Evolutionary conservation across 2,113 vertebrate species (phyloP), one percentile per base, ranked within the genome.

Genomic region (Propithecus coquereli): DNA sequence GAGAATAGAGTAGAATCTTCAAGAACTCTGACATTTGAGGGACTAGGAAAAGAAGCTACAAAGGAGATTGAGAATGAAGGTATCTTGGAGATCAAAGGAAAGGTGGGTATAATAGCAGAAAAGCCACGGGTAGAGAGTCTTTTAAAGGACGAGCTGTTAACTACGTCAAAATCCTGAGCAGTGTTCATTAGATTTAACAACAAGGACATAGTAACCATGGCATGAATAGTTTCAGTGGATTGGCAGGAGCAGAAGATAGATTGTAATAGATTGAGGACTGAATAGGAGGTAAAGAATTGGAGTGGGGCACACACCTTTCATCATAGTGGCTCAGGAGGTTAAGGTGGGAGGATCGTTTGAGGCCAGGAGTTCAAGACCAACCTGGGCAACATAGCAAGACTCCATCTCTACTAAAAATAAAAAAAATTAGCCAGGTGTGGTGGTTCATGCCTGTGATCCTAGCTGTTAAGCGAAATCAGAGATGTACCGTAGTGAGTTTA

Each of bases 51-150:
- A 25, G 13, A 47, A 83, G 8, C 52, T 47, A 57, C 30, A 83
- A 79, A 74, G 61, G 59, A 87, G 61, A 86, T 40, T 45, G 43
- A 90, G 11, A 65, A 83, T 59, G 25, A 95, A 83, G 27, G 9
- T 87, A 20, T 92, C n/a, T 88, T 92, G 68, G 77, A 90, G 40
- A 50, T 82, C 22, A 86, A 73, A 73, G 47, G 34, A 95, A 89
- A 83, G 30, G 68, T 86, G n/a, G 20, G 17, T 34, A 71, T 73
- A 59, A 82, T 70, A n/a, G 59, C 57, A 95, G 77, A 83, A 83
- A 94, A 91, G 30, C 37, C 61, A 70, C 86, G 17, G 71, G 79
- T 76, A 80, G 71, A 90, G 57, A 79, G 14, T 91, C 63, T 90
- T 91, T 74, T 8, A 91, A 91, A 87, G 63, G 65, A 95, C 52